Conservation (phyloP, 2,888 invertebrate genomes). For the Microplitis deprimator region DNA sequence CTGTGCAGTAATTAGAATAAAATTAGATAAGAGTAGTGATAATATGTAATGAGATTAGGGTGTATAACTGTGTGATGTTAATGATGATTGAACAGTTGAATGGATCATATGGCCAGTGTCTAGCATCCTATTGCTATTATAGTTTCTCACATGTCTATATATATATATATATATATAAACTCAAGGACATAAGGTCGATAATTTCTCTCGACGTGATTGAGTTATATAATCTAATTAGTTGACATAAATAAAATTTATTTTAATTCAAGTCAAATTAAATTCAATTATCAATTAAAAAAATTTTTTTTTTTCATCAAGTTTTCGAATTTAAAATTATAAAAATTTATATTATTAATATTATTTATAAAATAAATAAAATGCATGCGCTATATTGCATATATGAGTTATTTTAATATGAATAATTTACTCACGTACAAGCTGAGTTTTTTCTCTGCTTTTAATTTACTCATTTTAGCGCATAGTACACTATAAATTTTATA, state of each 20-base stretch:
- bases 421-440: neutral
- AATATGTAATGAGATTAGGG: neutral
- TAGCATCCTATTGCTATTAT: constrained; percentile 14
- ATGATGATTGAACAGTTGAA: constrained; percentile 4
- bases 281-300: neutral
- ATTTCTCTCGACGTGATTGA: constrained; percentile 39
- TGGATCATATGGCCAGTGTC: constrained; percentile 13
- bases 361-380: no score
- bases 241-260: neutral
- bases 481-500: neutral
- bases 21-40: neutral
- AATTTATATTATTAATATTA: no score
- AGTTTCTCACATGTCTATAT: neutral
- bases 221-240: neutral
- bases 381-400: no score
- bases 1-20: constrained; percentile 16
- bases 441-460: neutral
- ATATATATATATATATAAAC: neutral
- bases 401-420: no score
- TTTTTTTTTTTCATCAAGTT: neutral
- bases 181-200: constrained; percentile 35
- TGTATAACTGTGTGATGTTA: neutral
- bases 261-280: neutral
- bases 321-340: no score
- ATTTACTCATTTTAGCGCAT: neutral